Evolutionary conservation across 1,140 invertebrate species (phyloP).

Genomic region (Drosophila seguyi): DNA sequence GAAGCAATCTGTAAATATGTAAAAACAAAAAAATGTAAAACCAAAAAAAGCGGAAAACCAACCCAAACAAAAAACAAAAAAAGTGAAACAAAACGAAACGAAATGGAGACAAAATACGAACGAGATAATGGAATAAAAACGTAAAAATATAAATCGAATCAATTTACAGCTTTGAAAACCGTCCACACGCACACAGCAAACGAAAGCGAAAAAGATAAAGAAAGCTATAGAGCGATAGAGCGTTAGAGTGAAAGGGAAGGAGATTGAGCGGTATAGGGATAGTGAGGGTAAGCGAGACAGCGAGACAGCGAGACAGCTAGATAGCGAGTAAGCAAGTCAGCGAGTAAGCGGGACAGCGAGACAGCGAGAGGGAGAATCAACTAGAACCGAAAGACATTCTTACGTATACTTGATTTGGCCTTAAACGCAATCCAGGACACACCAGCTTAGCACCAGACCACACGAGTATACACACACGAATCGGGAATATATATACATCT

Average conservation of each 20-base stretch:
- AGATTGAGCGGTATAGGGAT: conserved; percentile 1
- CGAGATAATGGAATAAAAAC: conserved; percentile 20
- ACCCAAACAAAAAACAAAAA: conserved; percentile 26
- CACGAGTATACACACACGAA: conserved; percentile 13
- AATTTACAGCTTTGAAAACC: conserved; percentile 85
- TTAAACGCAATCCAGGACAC: conserved; percentile 42
- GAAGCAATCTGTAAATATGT: conserved; percentile 79
- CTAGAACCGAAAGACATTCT: conserved; percentile 50
- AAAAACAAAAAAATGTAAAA: conserved; percentile 59
- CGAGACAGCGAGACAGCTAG: background rate
- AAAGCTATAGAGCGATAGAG: conserved; percentile 26
- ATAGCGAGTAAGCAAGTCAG: background rate
- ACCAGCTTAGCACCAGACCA: conserved; percentile 26
- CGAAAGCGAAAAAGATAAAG: conserved; percentile 46
- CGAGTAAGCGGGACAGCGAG: background rate
- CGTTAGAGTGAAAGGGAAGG: conserved; percentile 12
- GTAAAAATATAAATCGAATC: conserved; percentile 73
- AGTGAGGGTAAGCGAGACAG: background rate
- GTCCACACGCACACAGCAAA: conserved; percentile 84
- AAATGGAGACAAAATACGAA: conserved; percentile 32
- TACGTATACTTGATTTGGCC: conserved; percentile 78
- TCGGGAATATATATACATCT: conserved; percentile 10
- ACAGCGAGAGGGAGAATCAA: conserved; percentile 15
- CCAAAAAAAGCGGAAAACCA: conserved; percentile 40
- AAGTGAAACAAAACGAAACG: conserved; percentile 22